Evolutionary conservation across 2,888 invertebrate species (phyloP).

Genomic region (Schizaphis graminum): DNA sequence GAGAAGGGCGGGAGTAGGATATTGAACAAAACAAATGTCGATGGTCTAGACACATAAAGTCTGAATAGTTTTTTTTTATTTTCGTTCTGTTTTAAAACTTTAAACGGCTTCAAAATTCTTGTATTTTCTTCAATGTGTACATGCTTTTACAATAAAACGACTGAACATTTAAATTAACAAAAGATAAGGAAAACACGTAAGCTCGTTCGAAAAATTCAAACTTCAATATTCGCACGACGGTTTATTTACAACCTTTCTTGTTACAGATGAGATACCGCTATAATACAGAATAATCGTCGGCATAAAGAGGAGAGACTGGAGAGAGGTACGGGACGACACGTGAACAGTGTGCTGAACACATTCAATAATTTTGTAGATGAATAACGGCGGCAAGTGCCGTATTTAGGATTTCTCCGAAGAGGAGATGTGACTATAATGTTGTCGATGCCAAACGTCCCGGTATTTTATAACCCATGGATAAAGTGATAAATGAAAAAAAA

Average conservation of each 20-base stretch:
- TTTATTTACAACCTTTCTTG: not conserved
- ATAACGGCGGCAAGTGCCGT: not conserved
- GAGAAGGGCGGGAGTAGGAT: not conserved
- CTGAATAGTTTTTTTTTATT: not conserved
- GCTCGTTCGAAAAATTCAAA: not conserved
- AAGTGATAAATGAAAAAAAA: too few relatives aligned
- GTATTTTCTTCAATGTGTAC: not conserved
- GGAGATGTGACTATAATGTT: too few relatives aligned
- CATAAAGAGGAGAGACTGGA: not conserved
- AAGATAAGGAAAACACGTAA: not conserved
- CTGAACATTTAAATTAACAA: not conserved
- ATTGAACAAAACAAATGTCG: not conserved
- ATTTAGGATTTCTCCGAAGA: too few relatives aligned
- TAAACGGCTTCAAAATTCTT: not conserved
- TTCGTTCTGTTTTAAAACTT: not conserved
- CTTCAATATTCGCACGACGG: not conserved
- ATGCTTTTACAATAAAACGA: not conserved
- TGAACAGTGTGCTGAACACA: not conserved
- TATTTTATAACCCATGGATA: too few relatives aligned
- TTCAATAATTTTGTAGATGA: too few relatives aligned
- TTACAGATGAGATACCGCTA: not conserved
- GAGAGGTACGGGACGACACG: accelerated
- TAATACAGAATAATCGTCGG: not conserved
- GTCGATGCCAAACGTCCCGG: too few relatives aligned
- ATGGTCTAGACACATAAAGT: not conserved